Conservation (phyloP, 2,888 invertebrate genomes). For the Encarsia formosa region DNA sequence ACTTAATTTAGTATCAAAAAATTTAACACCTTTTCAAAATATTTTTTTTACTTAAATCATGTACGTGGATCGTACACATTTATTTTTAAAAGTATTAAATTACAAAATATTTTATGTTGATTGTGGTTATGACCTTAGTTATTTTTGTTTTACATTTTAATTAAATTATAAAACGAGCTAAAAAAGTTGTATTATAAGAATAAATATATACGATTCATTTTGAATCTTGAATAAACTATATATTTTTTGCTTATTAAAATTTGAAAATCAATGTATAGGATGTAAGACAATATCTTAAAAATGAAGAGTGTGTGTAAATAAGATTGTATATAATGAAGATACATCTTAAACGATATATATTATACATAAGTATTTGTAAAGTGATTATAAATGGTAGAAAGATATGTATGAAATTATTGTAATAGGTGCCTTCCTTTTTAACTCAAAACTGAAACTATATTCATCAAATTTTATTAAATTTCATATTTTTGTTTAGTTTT, state of each 20-base stretch:
- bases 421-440: conserved; percentile 47
- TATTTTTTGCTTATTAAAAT: conserved; percentile 20
- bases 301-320: conserved; percentile 26
- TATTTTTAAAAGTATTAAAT: too few relatives aligned
- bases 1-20: too few relatives aligned
- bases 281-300: conserved; percentile 40
- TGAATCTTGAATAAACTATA: conserved; percentile 33
- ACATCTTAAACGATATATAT: conserved; percentile 26
- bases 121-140: too few relatives aligned
- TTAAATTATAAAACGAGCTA: conserved; percentile 11
- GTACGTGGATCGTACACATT: conserved; percentile 20
- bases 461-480: conserved; percentile 24
- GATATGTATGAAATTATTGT: conserved; percentile 23
- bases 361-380: conserved; percentile 21
- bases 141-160: conserved; percentile 6
- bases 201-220: conserved; percentile 7
- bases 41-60: conserved; percentile 1
- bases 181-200: neutral
- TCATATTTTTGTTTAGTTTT: neutral
- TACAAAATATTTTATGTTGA: too few relatives aligned
- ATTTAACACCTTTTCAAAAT: conserved; percentile 9
- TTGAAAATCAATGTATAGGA: conserved; percentile 25
- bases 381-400: conserved; percentile 25
- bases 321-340: neutral
- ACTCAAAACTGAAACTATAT: conserved; percentile 32